These are phyloP conservation scores for Vicugna pacos DNA, from an alignment of 2,113 vertebrate genomes.

Conservation along the genomic window DNA sequence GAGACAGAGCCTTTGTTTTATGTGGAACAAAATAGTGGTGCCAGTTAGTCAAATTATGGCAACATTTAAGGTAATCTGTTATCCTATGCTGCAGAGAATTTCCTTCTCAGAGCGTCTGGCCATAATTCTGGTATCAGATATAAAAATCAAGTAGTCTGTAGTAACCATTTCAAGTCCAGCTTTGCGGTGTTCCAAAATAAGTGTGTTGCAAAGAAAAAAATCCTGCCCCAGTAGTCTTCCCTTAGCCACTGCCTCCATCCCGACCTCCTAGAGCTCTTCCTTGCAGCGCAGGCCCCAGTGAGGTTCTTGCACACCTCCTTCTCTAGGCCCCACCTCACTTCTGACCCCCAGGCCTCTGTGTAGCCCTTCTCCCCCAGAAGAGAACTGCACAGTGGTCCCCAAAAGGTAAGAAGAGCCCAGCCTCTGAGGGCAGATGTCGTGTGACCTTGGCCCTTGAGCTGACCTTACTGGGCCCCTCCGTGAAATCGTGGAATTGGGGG, in stretches of 20 bases:
- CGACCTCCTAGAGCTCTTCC: background rate
- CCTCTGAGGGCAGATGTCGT: slow-evolving; percentile 58
- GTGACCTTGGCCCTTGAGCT: slow-evolving; percentile 71
- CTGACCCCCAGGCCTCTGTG: background rate
- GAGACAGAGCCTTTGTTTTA: slow-evolving; percentile 1
- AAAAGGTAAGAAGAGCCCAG: slow-evolving; percentile 37
- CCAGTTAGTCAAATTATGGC: slow-evolving; percentile 33
- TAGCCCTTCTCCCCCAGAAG: background rate
- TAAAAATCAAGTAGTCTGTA: slow-evolving; percentile 49
- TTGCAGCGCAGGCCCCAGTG: background rate
- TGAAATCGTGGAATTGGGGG: slow-evolving; percentile 63
- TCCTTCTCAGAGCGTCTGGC: slow-evolving; percentile 40
- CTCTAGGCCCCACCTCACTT: background rate
- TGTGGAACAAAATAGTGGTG: slow-evolving; percentile 35
- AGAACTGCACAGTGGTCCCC: background rate
- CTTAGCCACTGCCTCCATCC: background rate
- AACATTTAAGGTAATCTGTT: background rate
- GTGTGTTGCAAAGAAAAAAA: slow-evolving; percentile 15
- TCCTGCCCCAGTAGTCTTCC: slow-evolving; percentile 22
- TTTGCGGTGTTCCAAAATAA: slow-evolving; percentile 37
- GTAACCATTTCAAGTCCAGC: slow-evolving; percentile 59
- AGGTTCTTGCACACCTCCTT: background rate
- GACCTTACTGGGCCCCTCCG: slow-evolving; percentile 75
- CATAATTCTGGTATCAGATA: background rate
- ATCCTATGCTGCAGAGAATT: background rate